phyloP scores from a whole-genome alignment of 2,888 invertebrate genomes.

The Uropetala carovei region DNA sequence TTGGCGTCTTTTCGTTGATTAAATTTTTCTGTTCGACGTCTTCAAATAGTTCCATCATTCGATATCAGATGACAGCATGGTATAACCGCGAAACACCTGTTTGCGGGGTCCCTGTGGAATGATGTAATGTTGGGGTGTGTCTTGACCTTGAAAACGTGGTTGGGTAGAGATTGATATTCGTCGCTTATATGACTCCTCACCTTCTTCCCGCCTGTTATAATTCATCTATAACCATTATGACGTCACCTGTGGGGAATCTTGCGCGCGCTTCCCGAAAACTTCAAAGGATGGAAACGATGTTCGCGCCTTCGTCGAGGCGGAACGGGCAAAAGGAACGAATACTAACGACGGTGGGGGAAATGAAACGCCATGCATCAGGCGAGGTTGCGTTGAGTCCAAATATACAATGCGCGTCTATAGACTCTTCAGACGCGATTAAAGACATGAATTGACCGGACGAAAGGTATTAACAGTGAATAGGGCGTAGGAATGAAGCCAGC shows the following conservation, averaged over 20 bases:
- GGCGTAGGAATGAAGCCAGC: too few relatives aligned
- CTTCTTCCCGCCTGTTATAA: not conserved
- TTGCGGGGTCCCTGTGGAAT: constrained; percentile 34
- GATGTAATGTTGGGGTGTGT: constrained; percentile 21
- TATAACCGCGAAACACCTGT: constrained; percentile 38
- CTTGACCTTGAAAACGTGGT: not conserved
- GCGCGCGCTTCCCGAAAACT: too few relatives aligned
- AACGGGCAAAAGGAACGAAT: not conserved
- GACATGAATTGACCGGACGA: too few relatives aligned
- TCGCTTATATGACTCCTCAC: not conserved
- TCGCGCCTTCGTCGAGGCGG: constrained; percentile 1
- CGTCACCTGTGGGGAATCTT: not conserved
- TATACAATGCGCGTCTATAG: too few relatives aligned
- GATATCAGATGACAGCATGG: constrained; percentile 17
- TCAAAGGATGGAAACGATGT: not conserved
- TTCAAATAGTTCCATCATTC: not conserved
- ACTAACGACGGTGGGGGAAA: not conserved
- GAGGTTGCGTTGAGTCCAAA: too few relatives aligned
- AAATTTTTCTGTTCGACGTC: too few relatives aligned
- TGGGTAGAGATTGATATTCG: not conserved
- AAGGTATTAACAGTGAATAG: too few relatives aligned
- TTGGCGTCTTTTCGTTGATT: too few relatives aligned
- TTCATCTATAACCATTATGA: not conserved
- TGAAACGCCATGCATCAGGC: too few relatives aligned
- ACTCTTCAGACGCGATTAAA: too few relatives aligned